phyloP scores from a whole-genome alignment of 2,888 invertebrate genomes.

The Acrocera orbiculus region DNA sequence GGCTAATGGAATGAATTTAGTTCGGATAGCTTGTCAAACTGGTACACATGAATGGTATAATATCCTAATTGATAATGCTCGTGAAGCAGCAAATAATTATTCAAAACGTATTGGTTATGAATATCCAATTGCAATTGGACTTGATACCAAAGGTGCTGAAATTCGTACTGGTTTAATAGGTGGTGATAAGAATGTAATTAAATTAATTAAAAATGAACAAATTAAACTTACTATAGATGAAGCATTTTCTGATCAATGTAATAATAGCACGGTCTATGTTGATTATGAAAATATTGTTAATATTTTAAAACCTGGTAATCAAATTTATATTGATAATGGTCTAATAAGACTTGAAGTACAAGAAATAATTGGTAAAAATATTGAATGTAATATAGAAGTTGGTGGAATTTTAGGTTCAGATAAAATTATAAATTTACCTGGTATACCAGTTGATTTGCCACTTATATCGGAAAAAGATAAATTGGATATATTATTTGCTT shows the following conservation, averaged over 20 bases:
- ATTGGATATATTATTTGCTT: slow-evolving; percentile 68
- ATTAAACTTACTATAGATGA: slow-evolving; percentile 72
- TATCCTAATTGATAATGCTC: slow-evolving; percentile 71
- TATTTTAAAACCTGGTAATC: slow-evolving; percentile 63
- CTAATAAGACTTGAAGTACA: slow-evolving; percentile 74
- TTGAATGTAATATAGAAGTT: slow-evolving; percentile 75
- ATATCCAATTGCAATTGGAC: slow-evolving; percentile 73
- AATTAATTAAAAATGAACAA: slow-evolving; percentile 58
- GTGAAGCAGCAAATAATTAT: slow-evolving; percentile 57
- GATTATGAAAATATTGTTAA: slow-evolving; percentile 89
- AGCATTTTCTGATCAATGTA: slow-evolving; percentile 57
- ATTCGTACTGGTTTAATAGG: slow-evolving; percentile 86
- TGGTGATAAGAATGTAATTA: slow-evolving; percentile 67
- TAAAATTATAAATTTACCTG: slow-evolving; percentile 90
- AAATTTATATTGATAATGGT: slow-evolving; percentile 87
- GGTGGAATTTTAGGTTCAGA: slow-evolving; percentile 82
- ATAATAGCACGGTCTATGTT: slow-evolving; percentile 52
- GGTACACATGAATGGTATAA: not conserved
- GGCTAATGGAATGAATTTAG: no score
- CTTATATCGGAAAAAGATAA: slow-evolving; percentile 93
- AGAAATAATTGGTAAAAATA: slow-evolving; percentile 39
- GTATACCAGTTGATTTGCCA: slow-evolving; percentile 81
- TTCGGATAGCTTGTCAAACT: no score
- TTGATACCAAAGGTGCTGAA: slow-evolving; percentile 93
- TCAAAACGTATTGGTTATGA: slow-evolving; percentile 49